phyloP scores from a whole-genome alignment of 2,797 vertebrate species.

The Diplodus puntazzo region DNA sequence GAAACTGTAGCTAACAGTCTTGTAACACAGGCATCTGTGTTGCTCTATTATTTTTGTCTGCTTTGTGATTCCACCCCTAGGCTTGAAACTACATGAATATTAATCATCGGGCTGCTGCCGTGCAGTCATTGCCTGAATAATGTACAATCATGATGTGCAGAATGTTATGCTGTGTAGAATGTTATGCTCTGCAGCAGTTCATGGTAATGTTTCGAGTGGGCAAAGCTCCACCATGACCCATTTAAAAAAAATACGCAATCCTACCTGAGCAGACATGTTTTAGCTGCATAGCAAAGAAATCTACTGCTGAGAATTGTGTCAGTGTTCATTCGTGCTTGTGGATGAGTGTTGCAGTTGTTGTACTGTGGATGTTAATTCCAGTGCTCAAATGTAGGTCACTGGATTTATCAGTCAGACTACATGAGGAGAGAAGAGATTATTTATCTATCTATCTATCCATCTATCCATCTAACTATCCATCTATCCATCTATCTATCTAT shows the following conservation, averaged over 20 bases:
- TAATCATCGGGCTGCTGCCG: conserved; percentile 51
- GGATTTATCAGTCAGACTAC: conserved; percentile 44
- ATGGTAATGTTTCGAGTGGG: conserved; percentile 12
- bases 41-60: conserved; percentile 35
- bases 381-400: conserved; percentile 73
- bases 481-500: conserved; percentile 15
- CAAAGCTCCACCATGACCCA: conserved; percentile 7
- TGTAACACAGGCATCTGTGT: conserved; percentile 7
- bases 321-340: neutral
- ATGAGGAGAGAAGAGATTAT: conserved; percentile 27
- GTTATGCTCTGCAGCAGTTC: conserved; percentile 24
- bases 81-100: conserved; percentile 59
- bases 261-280: neutral
- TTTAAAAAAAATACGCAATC: neutral
- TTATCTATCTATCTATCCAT: conserved; percentile 7
- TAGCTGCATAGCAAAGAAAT: neutral
- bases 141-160: conserved; percentile 61
- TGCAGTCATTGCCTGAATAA: conserved; percentile 65
- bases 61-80: conserved; percentile 15
- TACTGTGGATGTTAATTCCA: conserved; percentile 26
- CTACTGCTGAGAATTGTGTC: conserved; percentile 8
- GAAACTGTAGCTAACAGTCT: neutral
- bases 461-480: conserved; percentile 2
- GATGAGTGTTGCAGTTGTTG: conserved; percentile 30
- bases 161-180: no score